Percentiles rank a stretch among this genome's conserved stretches.
Evolutionary conservation across 2,888 invertebrate species (phyloP).

Genomic region (Sarcophaga carnaria): DNA sequence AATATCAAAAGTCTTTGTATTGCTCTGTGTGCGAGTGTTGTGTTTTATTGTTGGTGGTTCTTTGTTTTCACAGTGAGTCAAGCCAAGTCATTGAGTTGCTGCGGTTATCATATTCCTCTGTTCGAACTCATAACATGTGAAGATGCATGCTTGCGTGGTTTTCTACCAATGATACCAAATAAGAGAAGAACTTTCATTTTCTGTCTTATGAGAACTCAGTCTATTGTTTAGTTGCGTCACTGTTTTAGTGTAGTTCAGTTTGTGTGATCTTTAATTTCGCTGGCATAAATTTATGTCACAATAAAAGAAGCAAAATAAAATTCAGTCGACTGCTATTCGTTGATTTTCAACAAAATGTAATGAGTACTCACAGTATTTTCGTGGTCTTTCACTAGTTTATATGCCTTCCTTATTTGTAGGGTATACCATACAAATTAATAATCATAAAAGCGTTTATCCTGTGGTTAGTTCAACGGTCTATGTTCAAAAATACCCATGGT

Average conservation of each 20-base stretch:
- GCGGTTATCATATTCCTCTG: slow-evolving; percentile 16
- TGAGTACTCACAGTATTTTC: no score
- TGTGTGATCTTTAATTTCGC: no score
- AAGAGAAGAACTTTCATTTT: no score
- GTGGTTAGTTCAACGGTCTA: slow-evolving; percentile 49
- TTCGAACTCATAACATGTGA: slow-evolving; percentile 30
- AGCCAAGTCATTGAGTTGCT: slow-evolving; percentile 52
- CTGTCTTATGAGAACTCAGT: no score
- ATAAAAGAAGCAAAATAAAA: no score
- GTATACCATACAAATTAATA: slow-evolving; percentile 55
- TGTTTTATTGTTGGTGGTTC: slow-evolving; percentile 3
- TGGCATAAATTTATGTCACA: no score
- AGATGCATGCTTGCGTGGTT: slow-evolving; percentile 23
- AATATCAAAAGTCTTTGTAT: neutral
- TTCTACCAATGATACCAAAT: slow-evolving; percentile 35
- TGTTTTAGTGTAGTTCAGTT: no score
- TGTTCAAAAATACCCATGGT: slow-evolving; percentile 25
- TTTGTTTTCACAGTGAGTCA: slow-evolving; percentile 20
- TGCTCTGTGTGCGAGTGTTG: neutral
- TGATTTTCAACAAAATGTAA: no score
- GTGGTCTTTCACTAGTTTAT: neutral
- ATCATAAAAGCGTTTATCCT: slow-evolving; percentile 67
- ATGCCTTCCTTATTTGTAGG: neutral
- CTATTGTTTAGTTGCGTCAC: no score
- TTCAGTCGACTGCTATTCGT: no score